These are phyloP conservation scores for Squalus acanthias DNA, from an alignment of 2,797 vertebrate genomes.

Conservation along the genomic window DNA sequence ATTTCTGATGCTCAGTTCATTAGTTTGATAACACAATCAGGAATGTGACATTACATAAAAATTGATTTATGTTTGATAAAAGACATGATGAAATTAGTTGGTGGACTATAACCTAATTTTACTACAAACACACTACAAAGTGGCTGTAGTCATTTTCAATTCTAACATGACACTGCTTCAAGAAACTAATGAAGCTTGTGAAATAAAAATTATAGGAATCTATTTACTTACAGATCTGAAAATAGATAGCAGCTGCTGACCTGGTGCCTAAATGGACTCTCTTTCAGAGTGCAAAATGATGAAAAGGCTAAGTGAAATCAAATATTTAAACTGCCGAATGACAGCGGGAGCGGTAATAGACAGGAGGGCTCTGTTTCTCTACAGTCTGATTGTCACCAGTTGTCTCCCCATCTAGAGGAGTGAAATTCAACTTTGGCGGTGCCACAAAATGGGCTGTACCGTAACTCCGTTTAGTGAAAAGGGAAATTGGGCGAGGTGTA, in stretches of 20 bases:
- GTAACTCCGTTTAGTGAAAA: not conserved
- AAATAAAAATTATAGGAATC: not conserved
- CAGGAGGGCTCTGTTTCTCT: not conserved
- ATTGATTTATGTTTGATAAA: not conserved
- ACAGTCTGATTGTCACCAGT: not conserved
- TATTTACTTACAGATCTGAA: not conserved
- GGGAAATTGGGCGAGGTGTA: not conserved
- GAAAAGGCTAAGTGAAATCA: slow-evolving; percentile 15
- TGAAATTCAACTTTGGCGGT: not conserved
- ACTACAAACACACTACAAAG: slow-evolving; percentile 1
- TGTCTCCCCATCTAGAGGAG: not conserved
- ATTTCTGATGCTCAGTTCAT: slow-evolving; percentile 17
- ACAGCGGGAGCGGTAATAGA: not conserved
- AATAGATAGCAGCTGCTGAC: not conserved
- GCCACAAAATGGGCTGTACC: not conserved
- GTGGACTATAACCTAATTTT: slow-evolving; percentile 8
- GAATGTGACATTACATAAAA: not conserved
- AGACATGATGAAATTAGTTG: slow-evolving; percentile 1
- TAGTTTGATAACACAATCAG: not conserved
- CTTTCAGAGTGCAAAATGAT: not conserved
- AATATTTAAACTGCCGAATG: not conserved
- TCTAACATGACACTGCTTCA: not conserved
- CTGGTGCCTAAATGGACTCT: not conserved
- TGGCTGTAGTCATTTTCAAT: not conserved
- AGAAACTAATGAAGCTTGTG: slow-evolving; percentile 19